Evolutionary conservation across 2,888 invertebrate genomes (phyloP).

Genomic region (Temnothorax rugatulus): DNA sequence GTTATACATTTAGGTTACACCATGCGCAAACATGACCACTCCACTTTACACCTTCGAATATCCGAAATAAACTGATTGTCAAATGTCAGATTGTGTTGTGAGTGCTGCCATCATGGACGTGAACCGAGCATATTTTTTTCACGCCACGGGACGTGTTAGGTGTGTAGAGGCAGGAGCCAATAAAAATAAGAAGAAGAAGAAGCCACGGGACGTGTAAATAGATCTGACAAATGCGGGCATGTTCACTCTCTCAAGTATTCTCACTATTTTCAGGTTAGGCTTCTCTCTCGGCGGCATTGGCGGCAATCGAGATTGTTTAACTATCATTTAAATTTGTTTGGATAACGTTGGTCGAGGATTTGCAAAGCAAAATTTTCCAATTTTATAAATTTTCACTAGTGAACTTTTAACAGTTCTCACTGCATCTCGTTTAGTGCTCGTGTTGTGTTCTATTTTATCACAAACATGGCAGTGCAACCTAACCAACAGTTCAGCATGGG

Average conservation of each 20-base stretch:
- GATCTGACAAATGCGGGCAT: no score
- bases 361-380: not conserved
- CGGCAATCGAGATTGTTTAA: not conserved
- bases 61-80: not conserved
- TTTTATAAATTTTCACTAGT: not conserved
- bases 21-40: not conserved
- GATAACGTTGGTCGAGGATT: no score
- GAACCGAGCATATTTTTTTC: no score
- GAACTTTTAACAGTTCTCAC: not conserved
- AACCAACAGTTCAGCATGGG: conserved; percentile 81
- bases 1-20: conserved; percentile 5
- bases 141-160: no score
- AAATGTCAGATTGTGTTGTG: no score
- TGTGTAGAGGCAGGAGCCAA: no score
- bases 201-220: no score
- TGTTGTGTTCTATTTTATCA: not conserved
- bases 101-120: no score
- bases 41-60: not conserved
- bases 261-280: no score
- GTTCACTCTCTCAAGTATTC: no score
- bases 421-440: not conserved
- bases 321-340: not conserved
- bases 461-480: conserved; percentile 80
- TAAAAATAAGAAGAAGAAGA: no score
- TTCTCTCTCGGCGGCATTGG: no score